Evolutionary conservation across 1,140 invertebrate species (phyloP), one percentile per base, ranked within the genome.

Genomic region (Venustaconcha ellipsiformis): DNA sequence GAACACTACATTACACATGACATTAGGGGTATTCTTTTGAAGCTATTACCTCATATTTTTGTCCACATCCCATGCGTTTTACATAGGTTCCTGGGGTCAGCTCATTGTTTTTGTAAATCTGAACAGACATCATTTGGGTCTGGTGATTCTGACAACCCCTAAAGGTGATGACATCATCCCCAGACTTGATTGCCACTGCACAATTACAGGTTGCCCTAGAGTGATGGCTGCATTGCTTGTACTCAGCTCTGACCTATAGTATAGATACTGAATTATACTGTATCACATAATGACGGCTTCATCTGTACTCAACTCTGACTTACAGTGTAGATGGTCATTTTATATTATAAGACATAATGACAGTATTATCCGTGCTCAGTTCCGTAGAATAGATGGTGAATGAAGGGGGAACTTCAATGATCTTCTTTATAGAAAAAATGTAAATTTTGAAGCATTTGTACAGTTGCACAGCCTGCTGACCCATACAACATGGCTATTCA

Each of bases 161-260:
- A 18, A 89, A 80, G 12, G 80, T 81, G 55, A 89, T 88, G 76
- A 88, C 87, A 70, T 89, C 88, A 86, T 89, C 88, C 66, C 85
- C 87, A 57, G 86, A 87, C 72, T 81, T 83, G 11, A 88, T 80
- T 14, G 87, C 86, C 14, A 85, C 87, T n/a, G 82, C 88, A 77
- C 87, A 88, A 74, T 89, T 89, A 75, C 88, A 89, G 14, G 86
- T 81, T 13, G 83, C 79, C 14, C 79, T 60, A 18, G 76, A 64
- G 48, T 72, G 48, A 18, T 37, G 71, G 55, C 74, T 81, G 37
- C 82, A 83, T 37, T 80, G 81, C 12, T 65, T 67, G 59, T 84
- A 82, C 5, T 69, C 37, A 13, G 79, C 81, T 65, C 84, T 66
- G 14, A 86, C 82, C 82, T 84, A 57, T 20, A 79, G 70, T 26